Evolutionary conservation across 2,113 vertebrate genomes (phyloP).

Genomic region (Xiphophorus hellerii): DNA sequence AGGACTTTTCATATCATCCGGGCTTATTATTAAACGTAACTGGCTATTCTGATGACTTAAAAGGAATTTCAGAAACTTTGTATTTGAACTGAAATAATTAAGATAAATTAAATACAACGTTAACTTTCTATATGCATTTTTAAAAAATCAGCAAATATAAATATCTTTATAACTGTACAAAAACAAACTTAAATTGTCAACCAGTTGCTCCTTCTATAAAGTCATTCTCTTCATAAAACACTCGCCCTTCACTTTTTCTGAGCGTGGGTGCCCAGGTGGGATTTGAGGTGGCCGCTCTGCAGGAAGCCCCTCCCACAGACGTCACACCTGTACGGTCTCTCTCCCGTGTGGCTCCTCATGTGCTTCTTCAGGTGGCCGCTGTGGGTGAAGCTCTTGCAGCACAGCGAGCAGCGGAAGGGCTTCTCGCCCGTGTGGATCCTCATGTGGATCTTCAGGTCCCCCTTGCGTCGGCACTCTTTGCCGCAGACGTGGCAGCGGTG

Average conservation of each 20-base stretch:
- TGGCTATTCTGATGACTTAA: not conserved
- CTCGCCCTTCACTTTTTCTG: conserved; percentile 14
- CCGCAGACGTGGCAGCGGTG: conserved; percentile 64
- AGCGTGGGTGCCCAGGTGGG: conserved; percentile 60
- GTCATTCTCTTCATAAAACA: not conserved
- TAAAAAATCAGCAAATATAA: not conserved
- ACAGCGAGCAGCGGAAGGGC: conserved; percentile 64
- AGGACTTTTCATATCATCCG: not conserved
- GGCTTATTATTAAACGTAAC: not conserved
- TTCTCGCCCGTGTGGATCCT: conserved; percentile 72
- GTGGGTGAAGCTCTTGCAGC: conserved; percentile 67
- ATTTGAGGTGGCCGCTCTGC: conserved; percentile 63
- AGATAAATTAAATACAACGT: not conserved
- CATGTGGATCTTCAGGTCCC: conserved; percentile 70
- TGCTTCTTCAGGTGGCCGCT: conserved; percentile 70
- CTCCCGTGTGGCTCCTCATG: conserved; percentile 64
- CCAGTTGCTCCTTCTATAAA: not conserved
- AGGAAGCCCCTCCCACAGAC: conserved; percentile 62
- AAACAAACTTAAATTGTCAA: too few relatives aligned
- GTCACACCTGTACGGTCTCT: conserved; percentile 56
- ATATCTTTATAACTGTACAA: not conserved
- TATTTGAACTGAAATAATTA: not conserved
- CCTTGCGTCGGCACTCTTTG: conserved; percentile 66
- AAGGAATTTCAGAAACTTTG: not conserved
- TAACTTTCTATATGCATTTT: not conserved